Percentiles rank a stretch among this genome's conserved stretches.
Conservation (phyloP, 1,140 invertebrate genomes). For the Rhynchophorus ferrugineus region DNA sequence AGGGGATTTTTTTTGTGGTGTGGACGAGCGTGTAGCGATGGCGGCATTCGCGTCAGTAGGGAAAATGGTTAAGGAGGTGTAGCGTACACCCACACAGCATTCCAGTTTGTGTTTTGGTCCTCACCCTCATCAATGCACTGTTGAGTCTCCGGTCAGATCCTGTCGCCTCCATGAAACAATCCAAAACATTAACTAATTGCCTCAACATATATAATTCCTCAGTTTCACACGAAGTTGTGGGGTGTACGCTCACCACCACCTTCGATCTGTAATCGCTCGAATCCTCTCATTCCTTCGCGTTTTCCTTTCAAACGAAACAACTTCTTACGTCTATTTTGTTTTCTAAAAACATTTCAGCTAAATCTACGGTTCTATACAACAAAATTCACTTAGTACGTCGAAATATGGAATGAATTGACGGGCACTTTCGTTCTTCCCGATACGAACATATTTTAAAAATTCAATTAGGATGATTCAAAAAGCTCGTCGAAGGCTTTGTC, state of each 20-base stretch:
- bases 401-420: slow-evolving; percentile 26
- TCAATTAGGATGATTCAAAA: slow-evolving; percentile 43
- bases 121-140: slow-evolving; percentile 24
- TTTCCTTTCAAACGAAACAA: slow-evolving; percentile 14
- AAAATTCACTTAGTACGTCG: slow-evolving; percentile 26
- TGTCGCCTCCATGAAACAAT: slow-evolving; percentile 23
- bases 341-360: slow-evolving; percentile 10
- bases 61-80: slow-evolving; percentile 27
- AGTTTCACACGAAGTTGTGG: slow-evolving; percentile 9
- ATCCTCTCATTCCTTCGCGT: slow-evolving; percentile 2
- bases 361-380: slow-evolving; percentile 26
- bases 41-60: slow-evolving; percentile 22
- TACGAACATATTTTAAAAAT: slow-evolving; percentile 21
- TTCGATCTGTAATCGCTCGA: background rate
- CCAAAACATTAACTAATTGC: slow-evolving; percentile 6
- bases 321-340: slow-evolving; percentile 9
- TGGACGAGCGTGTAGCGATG: slow-evolving; percentile 12
- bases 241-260: slow-evolving; percentile 21
- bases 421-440: slow-evolving; percentile 11
- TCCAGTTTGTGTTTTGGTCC: slow-evolving; percentile 19
- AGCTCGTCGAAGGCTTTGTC: slow-evolving; percentile 70
- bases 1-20: slow-evolving; percentile 5
- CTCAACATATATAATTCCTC: background rate
- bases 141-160: slow-evolving; percentile 31
- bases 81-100: slow-evolving; percentile 33